A percentile compares a stretch with the other conserved stretches of the same genome.
phyloP scores from a whole-genome alignment of 2,797 vertebrate genomes.

The Myripristis jacobus region DNA sequence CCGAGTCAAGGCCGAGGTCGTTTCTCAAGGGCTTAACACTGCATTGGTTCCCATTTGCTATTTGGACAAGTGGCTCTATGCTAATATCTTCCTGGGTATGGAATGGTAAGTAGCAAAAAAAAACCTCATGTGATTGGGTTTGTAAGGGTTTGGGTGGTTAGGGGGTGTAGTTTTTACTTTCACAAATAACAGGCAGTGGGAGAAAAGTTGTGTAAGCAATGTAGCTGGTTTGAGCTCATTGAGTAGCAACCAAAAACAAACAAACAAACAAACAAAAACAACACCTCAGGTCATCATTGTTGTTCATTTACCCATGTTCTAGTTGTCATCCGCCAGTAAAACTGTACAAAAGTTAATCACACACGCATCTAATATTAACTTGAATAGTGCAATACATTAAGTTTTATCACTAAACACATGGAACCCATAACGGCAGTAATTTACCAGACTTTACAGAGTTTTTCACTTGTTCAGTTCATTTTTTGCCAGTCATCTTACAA shows the following conservation, averaged over 20 bases:
- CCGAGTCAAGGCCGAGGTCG: slow-evolving; percentile 86
- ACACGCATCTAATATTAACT: slow-evolving; percentile 7
- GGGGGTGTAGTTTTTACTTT: slow-evolving; percentile 62
- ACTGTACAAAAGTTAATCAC: slow-evolving; percentile 18
- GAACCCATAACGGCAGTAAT: slow-evolving; percentile 2
- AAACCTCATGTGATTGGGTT: slow-evolving; percentile 86
- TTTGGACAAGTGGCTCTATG: slow-evolving; percentile 97
- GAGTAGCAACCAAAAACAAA: not conserved
- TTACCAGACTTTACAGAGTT: not conserved
- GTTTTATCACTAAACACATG: slow-evolving; percentile 1
- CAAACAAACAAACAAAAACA: slow-evolving; percentile 12
- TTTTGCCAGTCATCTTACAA: slow-evolving; percentile 20
- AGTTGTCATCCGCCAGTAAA: slow-evolving; percentile 1
- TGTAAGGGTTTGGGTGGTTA: slow-evolving; percentile 80
- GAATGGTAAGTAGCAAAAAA: slow-evolving; percentile 90
- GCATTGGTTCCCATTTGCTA: slow-evolving; percentile 96
- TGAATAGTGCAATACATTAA: not conserved
- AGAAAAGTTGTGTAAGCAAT: slow-evolving; percentile 27
- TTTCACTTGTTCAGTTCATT: slow-evolving; percentile 23
- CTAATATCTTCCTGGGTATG: slow-evolving; percentile 90
- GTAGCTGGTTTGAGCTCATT: slow-evolving; percentile 34
- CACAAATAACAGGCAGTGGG: slow-evolving; percentile 22
- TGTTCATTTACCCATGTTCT: slow-evolving; percentile 10
- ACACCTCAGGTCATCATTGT: slow-evolving; percentile 6
- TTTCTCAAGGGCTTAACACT: slow-evolving; percentile 90